Base-by-base conservation (phyloP, 2,888 invertebrate genomes). In the Magallana nippona region DNA sequence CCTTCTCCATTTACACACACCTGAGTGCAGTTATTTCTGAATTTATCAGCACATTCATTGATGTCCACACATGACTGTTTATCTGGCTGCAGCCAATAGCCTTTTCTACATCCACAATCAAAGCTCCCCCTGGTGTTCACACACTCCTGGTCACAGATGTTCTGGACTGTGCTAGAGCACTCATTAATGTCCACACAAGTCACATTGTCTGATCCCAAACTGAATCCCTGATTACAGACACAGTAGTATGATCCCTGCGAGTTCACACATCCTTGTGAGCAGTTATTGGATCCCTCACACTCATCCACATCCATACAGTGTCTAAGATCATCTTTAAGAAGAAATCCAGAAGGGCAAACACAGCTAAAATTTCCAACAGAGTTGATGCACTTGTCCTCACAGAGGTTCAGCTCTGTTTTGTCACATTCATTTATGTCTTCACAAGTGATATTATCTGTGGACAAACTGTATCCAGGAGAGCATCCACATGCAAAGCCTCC, bases 291-390 rank as follows among this genome's bases (percentile, higher is more conserved):
- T 22, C 32, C 63, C 17, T 71, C n/a, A 57, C 83, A 83, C 62
- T 83, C 83, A 83, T 83, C 71, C 5, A 83, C 55, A 62, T 83
- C 83, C 13, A 57, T 71, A 80, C 83, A 83, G 10, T 19, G 44
- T 8, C 55, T 71, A 8, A 44, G 1, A 44, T 82, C 78, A 27
- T 57, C 77, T 27, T n/a, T 58, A 17, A 79, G 57, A 15, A 27
- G 8, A 57, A 82, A 82, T 15, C 82, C 82, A 32, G 77, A 19
- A 13, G 55, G 27, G 44, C 82, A 82, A 27, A 32, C 77, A 82
- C 82, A 82, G 27, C 56, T 71, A 77, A 44, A 82, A 44, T 27
- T 32, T 77, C 82, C 82, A 15, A 27, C 22, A 56, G 55, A 55
- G 55, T 82, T 82, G 15, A 56, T 56, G 19, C 82, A 82, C 0